Conservation (phyloP, 2,113 vertebrate genomes). For the Gnathonemus longibarbis region DNA sequence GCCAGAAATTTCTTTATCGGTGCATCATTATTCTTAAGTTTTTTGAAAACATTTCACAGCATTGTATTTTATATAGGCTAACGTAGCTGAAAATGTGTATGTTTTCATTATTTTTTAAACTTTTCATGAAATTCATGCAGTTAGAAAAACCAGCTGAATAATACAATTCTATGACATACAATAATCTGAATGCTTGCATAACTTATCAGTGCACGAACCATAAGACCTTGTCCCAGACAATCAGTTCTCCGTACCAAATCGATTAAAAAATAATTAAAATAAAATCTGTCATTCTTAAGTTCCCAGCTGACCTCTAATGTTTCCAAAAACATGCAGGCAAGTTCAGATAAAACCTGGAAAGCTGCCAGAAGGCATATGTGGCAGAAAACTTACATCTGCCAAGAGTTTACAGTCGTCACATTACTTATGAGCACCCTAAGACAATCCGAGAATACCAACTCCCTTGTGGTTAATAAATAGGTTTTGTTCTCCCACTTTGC, state of each 20-base stretch:
- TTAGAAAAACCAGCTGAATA: neutral
- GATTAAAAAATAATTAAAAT: too few relatives aligned
- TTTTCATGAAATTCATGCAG: neutral
- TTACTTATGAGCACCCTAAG: too few relatives aligned
- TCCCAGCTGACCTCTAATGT: neutral
- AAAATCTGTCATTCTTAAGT: neutral
- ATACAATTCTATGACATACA: neutral
- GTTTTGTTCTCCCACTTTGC: neutral
- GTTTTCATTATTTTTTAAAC: neutral
- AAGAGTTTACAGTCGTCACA: neutral
- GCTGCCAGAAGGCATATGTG: neutral
- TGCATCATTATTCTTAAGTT: neutral
- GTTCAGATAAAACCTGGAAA: neutral
- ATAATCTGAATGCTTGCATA: neutral
- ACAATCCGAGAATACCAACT: neutral
- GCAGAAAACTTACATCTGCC: neutral
- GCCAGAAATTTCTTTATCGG: neutral
- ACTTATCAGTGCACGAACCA: neutral
- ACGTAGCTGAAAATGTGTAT: neutral
- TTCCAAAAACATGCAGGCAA: neutral
- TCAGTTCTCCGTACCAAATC: neutral
- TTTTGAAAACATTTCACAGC: neutral
- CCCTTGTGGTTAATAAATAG: neutral
- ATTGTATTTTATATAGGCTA: neutral
- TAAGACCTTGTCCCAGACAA: neutral